Evolutionary conservation across 2,113 vertebrate genomes (phyloP).

Genomic region (Cinclus cinclus): DNA sequence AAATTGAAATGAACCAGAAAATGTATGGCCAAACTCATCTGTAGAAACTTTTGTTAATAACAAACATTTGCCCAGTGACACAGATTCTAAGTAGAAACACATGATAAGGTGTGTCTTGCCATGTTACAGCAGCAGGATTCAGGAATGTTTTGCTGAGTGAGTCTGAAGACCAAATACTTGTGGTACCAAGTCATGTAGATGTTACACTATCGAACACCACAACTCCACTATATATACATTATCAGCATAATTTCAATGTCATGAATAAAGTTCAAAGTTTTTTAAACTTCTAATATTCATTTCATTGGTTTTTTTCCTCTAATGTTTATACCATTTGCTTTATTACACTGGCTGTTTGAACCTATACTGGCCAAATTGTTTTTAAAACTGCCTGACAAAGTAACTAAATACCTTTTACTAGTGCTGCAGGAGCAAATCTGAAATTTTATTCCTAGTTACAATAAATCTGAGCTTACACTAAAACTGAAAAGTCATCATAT

Average conservation of each 20-base stretch:
- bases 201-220: not conserved
- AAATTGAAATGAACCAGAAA: conserved; percentile 54
- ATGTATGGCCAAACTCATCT: conserved; percentile 17
- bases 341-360: not conserved
- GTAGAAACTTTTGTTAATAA: conserved; percentile 41
- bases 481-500: not conserved
- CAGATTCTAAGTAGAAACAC: conserved; percentile 7
- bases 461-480: not conserved
- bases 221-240: not conserved
- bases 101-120: not conserved
- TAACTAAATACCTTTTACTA: not conserved
- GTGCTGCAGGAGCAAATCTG: not conserved
- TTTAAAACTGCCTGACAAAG: not conserved
- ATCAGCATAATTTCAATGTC: not conserved
- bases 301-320: not conserved
- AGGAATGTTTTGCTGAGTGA: not conserved
- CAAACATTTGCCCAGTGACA: conserved; percentile 30
- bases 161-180: not conserved
- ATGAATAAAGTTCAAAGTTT: not conserved
- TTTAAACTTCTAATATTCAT: not conserved
- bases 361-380: not conserved
- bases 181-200: not conserved
- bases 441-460: not conserved
- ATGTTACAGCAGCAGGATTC: not conserved
- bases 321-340: not conserved